Conservation (phyloP, 2,797 vertebrate species). For the Mycteria americana region DNA sequence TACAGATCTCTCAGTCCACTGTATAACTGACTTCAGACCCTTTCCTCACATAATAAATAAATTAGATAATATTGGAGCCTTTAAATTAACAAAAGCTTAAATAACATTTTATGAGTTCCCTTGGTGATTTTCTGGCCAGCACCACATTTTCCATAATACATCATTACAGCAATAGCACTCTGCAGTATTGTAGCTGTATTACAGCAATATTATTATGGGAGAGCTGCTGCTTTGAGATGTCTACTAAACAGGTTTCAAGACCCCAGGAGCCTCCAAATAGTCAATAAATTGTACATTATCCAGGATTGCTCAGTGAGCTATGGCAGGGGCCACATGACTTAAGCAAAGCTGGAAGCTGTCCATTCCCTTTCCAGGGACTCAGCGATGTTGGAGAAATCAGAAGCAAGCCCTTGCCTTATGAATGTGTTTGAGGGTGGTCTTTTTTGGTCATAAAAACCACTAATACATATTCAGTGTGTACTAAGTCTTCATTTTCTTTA, state of each 20-base stretch:
- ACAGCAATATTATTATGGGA: conserved; percentile 54
- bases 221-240: conserved; percentile 49
- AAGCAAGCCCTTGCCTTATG: conserved; percentile 6
- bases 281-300: conserved; percentile 41
- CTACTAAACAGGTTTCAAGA: conserved; percentile 45
- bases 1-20: not conserved
- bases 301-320: conserved; percentile 12
- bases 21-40: conserved; percentile 36
- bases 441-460: not conserved
- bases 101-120: conserved; percentile 69
- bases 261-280: conserved; percentile 13
- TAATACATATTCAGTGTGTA: not conserved
- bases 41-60: conserved; percentile 68
- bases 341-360: not conserved
- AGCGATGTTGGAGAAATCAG: not conserved
- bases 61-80: conserved; percentile 41
- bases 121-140: conserved; percentile 32
- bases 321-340: not conserved
- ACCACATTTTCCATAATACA: conserved; percentile 54
- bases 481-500: not conserved
- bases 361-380: not conserved
- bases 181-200: conserved; percentile 52
- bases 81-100: conserved; percentile 75
- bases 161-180: conserved; percentile 62
- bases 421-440: not conserved